Base-by-base conservation (phyloP, 1,140 invertebrate species). In the Drosophila persimilis region DNA sequence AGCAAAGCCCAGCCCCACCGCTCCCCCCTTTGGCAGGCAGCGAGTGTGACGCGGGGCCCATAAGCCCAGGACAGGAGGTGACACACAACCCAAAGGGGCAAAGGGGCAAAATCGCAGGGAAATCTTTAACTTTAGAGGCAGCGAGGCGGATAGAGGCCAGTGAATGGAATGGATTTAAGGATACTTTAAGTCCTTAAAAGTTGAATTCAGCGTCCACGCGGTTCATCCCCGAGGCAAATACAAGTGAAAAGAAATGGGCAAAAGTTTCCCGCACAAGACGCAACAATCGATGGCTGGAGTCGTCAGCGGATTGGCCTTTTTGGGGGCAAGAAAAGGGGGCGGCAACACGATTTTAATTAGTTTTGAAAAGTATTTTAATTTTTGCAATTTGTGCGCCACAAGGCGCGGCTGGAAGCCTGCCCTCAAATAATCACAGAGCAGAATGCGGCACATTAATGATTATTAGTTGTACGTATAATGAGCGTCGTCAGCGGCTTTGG, bases 361-460 rank as follows among this genome's bases (percentile, higher is more conserved):
- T 84, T 84, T 84, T 74, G 46, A 76, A 84, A 84, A 84, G 80
- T 84, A 84, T 84, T 84, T 84, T 84, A 84, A 84, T 84, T 84
- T 84, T 84, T 84, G 80, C 80, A 84, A 84, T 84, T 84, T 84
- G 80, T 84, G 79, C 71, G 71, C 62, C 66, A 63, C 65, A 61
- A 58, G 72, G 71, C 62, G 55, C 44, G 43, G 46, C 39, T 3
- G 13, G 22, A 11, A 2, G 35, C 15, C 35, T 39, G 35, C 35
- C 35, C 52, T 43, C 47, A 29, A 65, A 66, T 72, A 56, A 74
- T 65, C 59, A 63, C 48, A 48, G 57, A 80, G 80, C 48, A 48
- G 57, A 80, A 80, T 80, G 69, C 75, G 65, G 58, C 71, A 72
- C 80, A 76, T 84, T 84, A 79, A 84, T 84, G 80, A 84, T 84